Percentiles rank a stretch among this genome's conserved stretches.
These are phyloP conservation scores for Trichoplusia ni DNA, from an alignment of 1,140 invertebrate genomes.

Conservation along the genomic window DNA sequence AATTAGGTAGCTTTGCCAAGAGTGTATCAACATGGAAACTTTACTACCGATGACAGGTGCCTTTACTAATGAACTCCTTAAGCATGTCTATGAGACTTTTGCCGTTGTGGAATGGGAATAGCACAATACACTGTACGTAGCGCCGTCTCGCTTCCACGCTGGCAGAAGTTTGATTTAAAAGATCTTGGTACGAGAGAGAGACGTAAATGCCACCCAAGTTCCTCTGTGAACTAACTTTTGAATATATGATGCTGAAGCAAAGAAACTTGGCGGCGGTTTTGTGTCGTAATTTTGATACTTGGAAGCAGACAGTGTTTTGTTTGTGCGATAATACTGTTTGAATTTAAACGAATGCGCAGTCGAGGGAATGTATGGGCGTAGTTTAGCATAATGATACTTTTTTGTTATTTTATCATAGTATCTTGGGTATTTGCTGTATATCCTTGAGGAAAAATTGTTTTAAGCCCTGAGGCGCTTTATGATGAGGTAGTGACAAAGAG, in stretches of 20 bases:
- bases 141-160: too few species aligned
- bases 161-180: too few species aligned
- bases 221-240: not conserved
- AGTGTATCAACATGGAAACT: not conserved
- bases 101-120: too few species aligned
- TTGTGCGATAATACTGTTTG: not conserved
- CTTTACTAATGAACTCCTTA: too few species aligned
- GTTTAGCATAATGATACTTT: not conserved
- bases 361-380: not conserved
- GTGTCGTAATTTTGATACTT: constrained; percentile 1
- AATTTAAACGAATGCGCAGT: not conserved
- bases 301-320: constrained; percentile 1
- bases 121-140: too few species aligned
- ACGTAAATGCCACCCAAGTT: not conserved
- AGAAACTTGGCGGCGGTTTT: not conserved
- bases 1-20: not conserved
- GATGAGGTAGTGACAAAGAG: too few species aligned
- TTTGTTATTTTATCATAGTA: not conserved
- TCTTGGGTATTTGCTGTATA: too few species aligned
- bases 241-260: not conserved
- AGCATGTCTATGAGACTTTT: too few species aligned
- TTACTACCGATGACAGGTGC: constrained; percentile 10
- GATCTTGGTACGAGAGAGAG: too few species aligned
- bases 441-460: too few species aligned
- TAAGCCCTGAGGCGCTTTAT: too few species aligned